These are phyloP conservation scores for Pseudorasbora parva DNA, from an alignment of 2,113 vertebrate species.

Conservation along the genomic window DNA sequence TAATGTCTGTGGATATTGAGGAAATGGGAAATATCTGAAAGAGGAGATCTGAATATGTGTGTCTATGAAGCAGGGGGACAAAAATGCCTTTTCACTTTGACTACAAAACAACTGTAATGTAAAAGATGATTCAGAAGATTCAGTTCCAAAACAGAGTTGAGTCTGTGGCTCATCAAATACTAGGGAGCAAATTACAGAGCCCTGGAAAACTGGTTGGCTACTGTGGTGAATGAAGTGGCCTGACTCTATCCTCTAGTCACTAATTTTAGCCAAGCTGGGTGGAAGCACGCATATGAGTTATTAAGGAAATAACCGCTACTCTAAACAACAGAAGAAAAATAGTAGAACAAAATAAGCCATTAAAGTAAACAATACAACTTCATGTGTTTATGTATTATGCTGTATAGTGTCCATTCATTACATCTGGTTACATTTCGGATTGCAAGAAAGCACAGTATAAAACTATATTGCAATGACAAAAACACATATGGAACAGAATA, in stretches of 20 bases:
- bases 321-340: slow-evolving; percentile 21
- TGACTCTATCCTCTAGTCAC: slow-evolving; percentile 69
- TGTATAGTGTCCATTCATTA: too few relatives aligned
- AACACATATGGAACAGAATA: neutral
- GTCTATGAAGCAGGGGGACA: neutral
- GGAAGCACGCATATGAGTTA: slow-evolving; percentile 60
- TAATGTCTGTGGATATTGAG: slow-evolving; percentile 57
- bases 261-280: slow-evolving; percentile 63
- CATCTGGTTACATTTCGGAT: neutral
- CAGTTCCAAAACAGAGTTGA: slow-evolving; percentile 70
- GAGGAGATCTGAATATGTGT: slow-evolving; percentile 61
- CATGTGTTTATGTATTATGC: too few relatives aligned
- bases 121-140: slow-evolving; percentile 1
- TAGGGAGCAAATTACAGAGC: slow-evolving; percentile 69
- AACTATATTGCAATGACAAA: neutral
- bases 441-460: neutral
- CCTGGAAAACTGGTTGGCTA: slow-evolving; percentile 71
- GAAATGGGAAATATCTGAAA: slow-evolving; percentile 73
- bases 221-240: slow-evolving; percentile 80
- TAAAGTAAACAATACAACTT: neutral
- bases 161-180: slow-evolving; percentile 69
- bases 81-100: slow-evolving; percentile 1
- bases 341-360: neutral
- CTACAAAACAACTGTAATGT: slow-evolving; percentile 5
- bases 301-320: slow-evolving; percentile 62